Conservation (phyloP, 2,113 vertebrate genomes). For the Corythaeola cristata region DNA sequence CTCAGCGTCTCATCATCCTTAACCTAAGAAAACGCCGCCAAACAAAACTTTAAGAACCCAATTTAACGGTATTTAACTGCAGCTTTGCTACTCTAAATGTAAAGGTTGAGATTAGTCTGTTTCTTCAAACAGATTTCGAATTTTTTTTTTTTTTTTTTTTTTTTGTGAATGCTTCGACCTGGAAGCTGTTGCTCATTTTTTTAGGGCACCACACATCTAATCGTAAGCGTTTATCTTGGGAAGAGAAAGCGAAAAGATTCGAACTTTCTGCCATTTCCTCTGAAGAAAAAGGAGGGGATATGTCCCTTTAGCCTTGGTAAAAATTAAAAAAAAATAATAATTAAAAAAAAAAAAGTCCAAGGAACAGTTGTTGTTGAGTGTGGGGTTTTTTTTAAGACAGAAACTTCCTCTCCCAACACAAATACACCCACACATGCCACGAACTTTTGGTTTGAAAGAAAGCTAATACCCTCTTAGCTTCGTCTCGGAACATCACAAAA, state of each 20-base stretch:
- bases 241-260: not conserved
- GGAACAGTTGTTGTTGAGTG: not conserved
- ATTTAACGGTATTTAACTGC: not conserved
- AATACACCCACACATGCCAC: not conserved
- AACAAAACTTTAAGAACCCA: not conserved
- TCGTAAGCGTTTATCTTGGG: not conserved
- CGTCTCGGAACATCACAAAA: not conserved
- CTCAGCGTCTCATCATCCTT: not conserved
- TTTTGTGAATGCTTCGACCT: not conserved
- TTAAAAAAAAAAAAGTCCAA: not conserved
- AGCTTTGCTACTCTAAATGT: not conserved
- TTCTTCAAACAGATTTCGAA: not conserved
- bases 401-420: not conserved
- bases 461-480: not conserved
- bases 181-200: not conserved
- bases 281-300: not conserved
- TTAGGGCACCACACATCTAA: not conserved
- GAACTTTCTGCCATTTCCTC: not conserved
- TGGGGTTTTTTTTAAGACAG: not conserved
- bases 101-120: not conserved
- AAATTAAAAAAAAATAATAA: not conserved
- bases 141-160: not conserved
- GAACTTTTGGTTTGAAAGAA: not conserved
- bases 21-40: not conserved
- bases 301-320: not conserved